phyloP scores from a whole-genome alignment of 2,113 vertebrate genomes.

The Lasiurus cinereus region DNA sequence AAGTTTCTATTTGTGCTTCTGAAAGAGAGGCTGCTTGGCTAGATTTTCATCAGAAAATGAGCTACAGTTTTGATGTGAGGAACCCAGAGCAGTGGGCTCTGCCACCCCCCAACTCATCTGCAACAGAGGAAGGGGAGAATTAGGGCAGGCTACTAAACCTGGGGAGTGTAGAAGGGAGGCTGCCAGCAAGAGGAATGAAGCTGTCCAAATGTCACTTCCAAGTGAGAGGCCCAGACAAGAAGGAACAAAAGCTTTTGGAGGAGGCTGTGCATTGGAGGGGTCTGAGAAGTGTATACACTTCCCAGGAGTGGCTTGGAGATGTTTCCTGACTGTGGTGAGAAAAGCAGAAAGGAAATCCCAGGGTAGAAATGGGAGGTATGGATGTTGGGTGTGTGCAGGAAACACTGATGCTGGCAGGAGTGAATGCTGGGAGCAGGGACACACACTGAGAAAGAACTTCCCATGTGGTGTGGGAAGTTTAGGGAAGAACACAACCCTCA shows the following conservation, averaged over 20 bases:
- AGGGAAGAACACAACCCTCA: background rate
- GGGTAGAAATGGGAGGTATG: background rate
- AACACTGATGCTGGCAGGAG: background rate
- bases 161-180: background rate
- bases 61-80: background rate
- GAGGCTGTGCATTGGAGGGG: background rate
- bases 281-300: background rate
- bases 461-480: background rate
- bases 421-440: background rate
- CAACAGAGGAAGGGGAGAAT: background rate
- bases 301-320: background rate
- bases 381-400: background rate
- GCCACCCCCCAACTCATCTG: too few species aligned
- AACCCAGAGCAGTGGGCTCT: background rate
- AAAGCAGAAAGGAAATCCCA: constrained; percentile 23
- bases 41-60: background rate
- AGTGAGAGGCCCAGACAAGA: background rate
- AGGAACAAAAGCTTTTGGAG: background rate
- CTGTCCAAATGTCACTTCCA: background rate
- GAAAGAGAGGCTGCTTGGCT: background rate
- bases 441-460: background rate
- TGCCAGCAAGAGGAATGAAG: background rate
- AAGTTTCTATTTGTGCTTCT: background rate
- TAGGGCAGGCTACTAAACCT: background rate
- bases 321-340: background rate